Evolutionary conservation across 2,797 vertebrate species (phyloP), one percentile per base, ranked within the genome.

Genomic region (Rhynchonycteris naso): DNA sequence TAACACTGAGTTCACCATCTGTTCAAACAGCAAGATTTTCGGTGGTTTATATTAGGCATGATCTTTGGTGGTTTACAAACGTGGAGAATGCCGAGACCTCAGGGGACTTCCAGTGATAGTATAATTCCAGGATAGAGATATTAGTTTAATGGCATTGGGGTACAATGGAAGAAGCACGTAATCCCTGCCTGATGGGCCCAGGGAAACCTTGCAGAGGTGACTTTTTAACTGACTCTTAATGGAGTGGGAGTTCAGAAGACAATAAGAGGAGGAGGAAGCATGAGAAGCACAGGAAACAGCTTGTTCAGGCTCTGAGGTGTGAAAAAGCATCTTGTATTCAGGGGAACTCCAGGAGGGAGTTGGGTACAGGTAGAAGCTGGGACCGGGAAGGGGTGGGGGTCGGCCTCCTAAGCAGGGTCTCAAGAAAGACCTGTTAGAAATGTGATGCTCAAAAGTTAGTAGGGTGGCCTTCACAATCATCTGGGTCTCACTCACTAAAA

Each of bases 281-380:
- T 66, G 63, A 92, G 74, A 87, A 89, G 54, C 63, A 88, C 88
- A 93, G 90, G 85, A 95, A 96, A 79, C 59, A 81, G 65, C 90
- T 79, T 78, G 13, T 52, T 94, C 47, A 65, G 85, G 38, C 47
- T 84, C 33, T 43, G 86, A 90, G 66, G 75, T 93, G 87, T 95
- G 90, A 95, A 96, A 94, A 47, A 61, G 69, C 61, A 80, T 92
- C 88, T 95, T n/a, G 1, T 56, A 50, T 75, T 91, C 56, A 88
- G 78, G 86, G 91, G 93, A 96, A 95, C 59, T 94, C 93, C 93
- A 80, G 63, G 61, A 76, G 22, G 52, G 76, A 22, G 79, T 9
- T 47, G 24, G 75, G 21, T 85, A 38, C 68, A 4, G 50, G 16
- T 13, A 81, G 76, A 87, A 14, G 43, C 19, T 47, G 80, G 80